A percentile compares a stretch with the other conserved stretches of the same genome.
phyloP scores from a whole-genome alignment of 2,797 vertebrate genomes.

The Hybognathus amarus region DNA sequence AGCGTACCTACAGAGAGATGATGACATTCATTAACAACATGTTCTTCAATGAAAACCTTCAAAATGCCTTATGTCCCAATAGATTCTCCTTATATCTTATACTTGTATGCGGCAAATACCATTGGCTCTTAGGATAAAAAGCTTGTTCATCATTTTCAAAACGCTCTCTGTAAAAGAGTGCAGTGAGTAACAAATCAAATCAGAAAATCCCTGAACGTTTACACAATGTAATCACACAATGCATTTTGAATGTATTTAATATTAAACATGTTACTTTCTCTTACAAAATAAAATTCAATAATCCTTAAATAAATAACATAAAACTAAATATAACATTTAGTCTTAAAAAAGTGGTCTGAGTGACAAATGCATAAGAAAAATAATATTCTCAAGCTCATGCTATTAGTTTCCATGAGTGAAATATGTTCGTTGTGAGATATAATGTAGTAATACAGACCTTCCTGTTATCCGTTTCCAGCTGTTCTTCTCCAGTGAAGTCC shows the following conservation, averaged over 20 bases:
- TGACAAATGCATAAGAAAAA: not conserved
- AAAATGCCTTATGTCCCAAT: not conserved
- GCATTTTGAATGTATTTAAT: too few species aligned
- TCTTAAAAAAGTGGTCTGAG: not conserved
- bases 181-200: not conserved
- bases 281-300: not conserved
- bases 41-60: not conserved
- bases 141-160: not conserved
- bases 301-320: not conserved
- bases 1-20: conserved; percentile 55
- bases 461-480: conserved; percentile 76
- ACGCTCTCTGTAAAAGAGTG: not conserved
- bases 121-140: not conserved
- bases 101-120: not conserved
- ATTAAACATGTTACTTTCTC: not conserved
- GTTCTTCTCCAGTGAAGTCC: conserved; percentile 82
- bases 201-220: not conserved
- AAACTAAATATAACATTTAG: too few species aligned
- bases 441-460: conserved; percentile 65
- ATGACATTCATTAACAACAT: not conserved
- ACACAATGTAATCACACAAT: not conserved
- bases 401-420: not conserved
- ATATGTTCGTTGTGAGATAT: not conserved
- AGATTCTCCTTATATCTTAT: not conserved
- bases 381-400: not conserved